Evolutionary conservation across 2,113 vertebrate genomes (phyloP), one percentile per base, ranked within the genome.

Genomic region (Neogale vison): DNA sequence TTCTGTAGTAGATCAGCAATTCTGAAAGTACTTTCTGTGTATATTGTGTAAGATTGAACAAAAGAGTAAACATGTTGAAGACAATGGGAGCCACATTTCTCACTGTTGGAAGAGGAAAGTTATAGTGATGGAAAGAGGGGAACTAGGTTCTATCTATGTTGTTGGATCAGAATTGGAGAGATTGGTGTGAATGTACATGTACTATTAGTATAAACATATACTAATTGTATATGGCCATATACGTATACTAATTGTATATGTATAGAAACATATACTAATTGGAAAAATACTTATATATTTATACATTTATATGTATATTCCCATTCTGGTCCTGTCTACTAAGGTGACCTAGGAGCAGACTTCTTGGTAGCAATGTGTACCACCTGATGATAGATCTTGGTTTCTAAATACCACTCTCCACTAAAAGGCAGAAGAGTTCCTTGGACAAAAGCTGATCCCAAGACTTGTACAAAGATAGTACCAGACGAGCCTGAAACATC

Each of bases 41-140:
- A 55, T 90, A 92, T 47, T 47, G 24, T 18, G 7, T 63, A 92
- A 84, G n/a, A 80, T 83, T 80, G 52, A 80, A 45, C 36, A 95
- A 92, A 95, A 79, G 59, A 93, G 10, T 88, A 88, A 88, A 74
- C 61, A 92, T 85, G 18, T 85, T 91, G 9, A 93, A 80, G 39
- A 71, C 92, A 90, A 88, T n/a, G 34, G 76, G 57, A 92, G 29
- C 61, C 74, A 94, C 47, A 18, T 80, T 90, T 94, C 69, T 97
- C 7, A 34, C 24, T 87, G 26, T 10, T 61, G 59, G 59, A 82
- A 45, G 31, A 77, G 82, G 57, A 88, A 89, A 59, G 50, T 90
- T 84, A 50, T 7, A 92, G 13, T 59, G 91, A 34, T 34, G 20
- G 24, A 93, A 81, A 88, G 61, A 80, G 31, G 23, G 57, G 42